A percentile compares a stretch with the other conserved stretches of the same genome.
Conservation (phyloP, 2,113 vertebrate species). For the Pollimyrus isidori region DNA sequence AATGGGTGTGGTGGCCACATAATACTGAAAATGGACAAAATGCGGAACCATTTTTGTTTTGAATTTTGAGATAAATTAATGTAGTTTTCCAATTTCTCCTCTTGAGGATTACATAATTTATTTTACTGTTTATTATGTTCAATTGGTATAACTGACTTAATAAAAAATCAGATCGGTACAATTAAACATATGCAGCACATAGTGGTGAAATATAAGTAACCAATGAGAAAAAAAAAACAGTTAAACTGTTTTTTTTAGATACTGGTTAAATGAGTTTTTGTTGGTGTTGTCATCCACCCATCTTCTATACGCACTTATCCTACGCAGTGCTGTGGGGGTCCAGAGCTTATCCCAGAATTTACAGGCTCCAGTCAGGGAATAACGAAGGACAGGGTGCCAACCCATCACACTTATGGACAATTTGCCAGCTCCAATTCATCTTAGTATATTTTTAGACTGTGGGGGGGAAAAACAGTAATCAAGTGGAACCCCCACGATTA, state of each 20-base stretch:
- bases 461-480: not conserved
- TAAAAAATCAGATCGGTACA: not conserved
- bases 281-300: not conserved
- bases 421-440: not conserved
- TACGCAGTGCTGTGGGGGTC: not conserved
- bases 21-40: not conserved
- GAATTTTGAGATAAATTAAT: not conserved
- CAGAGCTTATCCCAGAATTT: not conserved
- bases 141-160: not conserved
- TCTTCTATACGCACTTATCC: not conserved
- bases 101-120: not conserved
- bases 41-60: not conserved
- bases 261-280: not conserved
- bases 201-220: not conserved
- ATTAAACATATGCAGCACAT: not conserved
- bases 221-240: not conserved
- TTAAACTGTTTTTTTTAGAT: not conserved
- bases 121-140: not conserved
- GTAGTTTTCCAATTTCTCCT: not conserved
- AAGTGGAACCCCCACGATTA: not conserved
- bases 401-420: not conserved
- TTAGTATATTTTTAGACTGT: not conserved
- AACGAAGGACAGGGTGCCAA: not conserved
- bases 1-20: not conserved
- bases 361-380: not conserved